Percentiles rank a stretch among this genome's conserved stretches.
phyloP scores from a whole-genome alignment of 1,140 invertebrate genomes.

The Eurosta solidaginis region DNA sequence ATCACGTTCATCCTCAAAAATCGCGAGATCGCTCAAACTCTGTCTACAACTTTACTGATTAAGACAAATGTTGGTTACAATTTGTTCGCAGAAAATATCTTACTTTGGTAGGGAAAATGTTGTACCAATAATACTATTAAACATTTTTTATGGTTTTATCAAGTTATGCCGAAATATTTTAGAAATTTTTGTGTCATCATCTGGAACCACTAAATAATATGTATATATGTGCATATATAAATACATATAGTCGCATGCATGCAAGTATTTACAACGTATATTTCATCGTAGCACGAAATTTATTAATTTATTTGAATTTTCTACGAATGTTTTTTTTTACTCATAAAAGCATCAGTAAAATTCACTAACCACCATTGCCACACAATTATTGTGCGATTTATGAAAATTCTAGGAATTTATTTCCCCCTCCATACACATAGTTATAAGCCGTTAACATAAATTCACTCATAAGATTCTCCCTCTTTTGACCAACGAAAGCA shows the following conservation, averaged over 20 bases:
- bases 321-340: not conserved
- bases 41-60: no score
- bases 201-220: no score
- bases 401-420: conserved; percentile 6
- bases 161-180: no score
- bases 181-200: no score
- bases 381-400: conserved; percentile 10
- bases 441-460: no score
- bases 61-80: no score
- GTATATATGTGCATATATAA: not conserved
- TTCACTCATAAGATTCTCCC: not conserved
- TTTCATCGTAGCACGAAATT: not conserved
- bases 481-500: not conserved
- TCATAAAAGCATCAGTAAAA: not conserved
- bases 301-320: conserved; percentile 24
- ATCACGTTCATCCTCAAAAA: no score
- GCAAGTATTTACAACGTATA: not conserved
- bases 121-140: no score
- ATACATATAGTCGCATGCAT: not conserved
- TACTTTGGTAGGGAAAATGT: no score
- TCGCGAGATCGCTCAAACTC: no score
- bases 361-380: not conserved
- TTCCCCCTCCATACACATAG: not conserved
- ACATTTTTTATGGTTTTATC: no score
- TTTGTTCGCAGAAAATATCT: no score